Evolutionary conservation across 2,797 vertebrate species (phyloP), one percentile per base, ranked within the genome.

Genomic region (Melopsittacus undulatus): DNA sequence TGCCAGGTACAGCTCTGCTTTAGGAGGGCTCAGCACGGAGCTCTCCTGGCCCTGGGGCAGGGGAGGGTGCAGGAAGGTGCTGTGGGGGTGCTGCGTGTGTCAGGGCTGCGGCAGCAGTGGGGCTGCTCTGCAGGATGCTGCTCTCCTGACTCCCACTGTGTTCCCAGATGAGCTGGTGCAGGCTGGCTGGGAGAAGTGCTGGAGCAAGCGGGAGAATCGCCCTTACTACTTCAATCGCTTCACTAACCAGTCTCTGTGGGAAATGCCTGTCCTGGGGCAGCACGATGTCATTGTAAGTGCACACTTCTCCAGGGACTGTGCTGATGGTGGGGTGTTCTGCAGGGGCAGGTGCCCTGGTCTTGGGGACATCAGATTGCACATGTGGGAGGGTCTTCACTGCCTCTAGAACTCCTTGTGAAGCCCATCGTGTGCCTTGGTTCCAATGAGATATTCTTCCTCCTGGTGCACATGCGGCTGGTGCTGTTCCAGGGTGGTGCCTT

Each of bases 221-320:
- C 99, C 99, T 0, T 99, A 99, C 96, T 99, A 99, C 89, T 99
- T 99, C 97, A 99, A 99, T 96, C 98, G 99, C 67, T 99, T 99
- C 97, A 99, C 99, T 72, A 99, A 99, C 97, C 99, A 99, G 98
- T 99, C 99, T 9, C 97, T 99, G 94, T 99, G 99, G 99, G 99
- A 99, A 97, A 98, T 99, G 98, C 99, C 99, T 0, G 99, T 99
- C 30, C 96, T 99, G 89, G 99, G 99, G 27, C 99, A 99, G 95
- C 99, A 99, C 16, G 98, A 99, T 72, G 98, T 99, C 95, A 99
- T 99, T 34, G 99, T 99, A 97, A 99, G 99, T 99, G 59, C 69
- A 22, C 29, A 5, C 24, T 2, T 7, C 70, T 43, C 2, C 2
- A n/a, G 15, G 17, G 46, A 13, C 10, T 17, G 36, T 75, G 76